Percentiles rank a stretch among this genome's conserved stretches.
Conservation (phyloP, 2,113 vertebrate species). For the Perognathus longimembris region DNA sequence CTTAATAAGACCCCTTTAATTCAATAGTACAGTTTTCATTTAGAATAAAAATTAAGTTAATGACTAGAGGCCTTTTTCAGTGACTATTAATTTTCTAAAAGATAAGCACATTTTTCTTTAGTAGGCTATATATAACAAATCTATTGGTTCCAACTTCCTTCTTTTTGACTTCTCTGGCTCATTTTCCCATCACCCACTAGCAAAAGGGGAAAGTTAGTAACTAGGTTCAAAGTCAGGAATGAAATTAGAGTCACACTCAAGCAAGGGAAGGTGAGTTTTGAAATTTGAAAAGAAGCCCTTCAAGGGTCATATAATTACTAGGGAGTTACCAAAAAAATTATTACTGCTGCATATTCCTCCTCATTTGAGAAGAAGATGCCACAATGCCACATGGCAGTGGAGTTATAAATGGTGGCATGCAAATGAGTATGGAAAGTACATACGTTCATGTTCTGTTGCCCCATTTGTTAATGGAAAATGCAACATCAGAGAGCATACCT, state of each 20-base stretch:
- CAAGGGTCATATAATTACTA: constrained; percentile 80
- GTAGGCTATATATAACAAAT: constrained; percentile 52
- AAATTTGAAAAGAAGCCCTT: constrained; percentile 78
- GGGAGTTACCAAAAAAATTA: constrained; percentile 71
- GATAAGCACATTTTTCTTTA: neutral
- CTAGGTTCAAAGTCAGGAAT: constrained; percentile 66
- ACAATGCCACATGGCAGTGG: constrained; percentile 53
- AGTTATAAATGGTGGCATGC: constrained; percentile 68
- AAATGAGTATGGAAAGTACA: constrained; percentile 51
- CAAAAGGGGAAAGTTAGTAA: constrained; percentile 79
- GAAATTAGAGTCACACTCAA: constrained; percentile 73
- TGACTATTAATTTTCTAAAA: constrained; percentile 50
- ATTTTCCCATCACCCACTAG: constrained; percentile 60
- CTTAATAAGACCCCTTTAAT: constrained; percentile 17
- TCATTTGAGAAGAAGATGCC: constrained; percentile 63
- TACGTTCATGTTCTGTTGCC: constrained; percentile 33
- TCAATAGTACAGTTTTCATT: constrained; percentile 7
- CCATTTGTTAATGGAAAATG: constrained; percentile 71
- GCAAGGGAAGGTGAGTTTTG: constrained; percentile 72
- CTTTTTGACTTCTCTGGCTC: constrained; percentile 67
- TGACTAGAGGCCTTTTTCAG: neutral
- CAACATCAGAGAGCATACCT: constrained; percentile 53
- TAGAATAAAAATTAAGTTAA: constrained; percentile 43
- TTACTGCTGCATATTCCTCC: constrained; percentile 63
- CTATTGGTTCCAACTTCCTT: neutral